A percentile compares a stretch with the other conserved stretches of the same genome.
Conservation (phyloP, 2,113 vertebrate species). For the Martes martes region DNA sequence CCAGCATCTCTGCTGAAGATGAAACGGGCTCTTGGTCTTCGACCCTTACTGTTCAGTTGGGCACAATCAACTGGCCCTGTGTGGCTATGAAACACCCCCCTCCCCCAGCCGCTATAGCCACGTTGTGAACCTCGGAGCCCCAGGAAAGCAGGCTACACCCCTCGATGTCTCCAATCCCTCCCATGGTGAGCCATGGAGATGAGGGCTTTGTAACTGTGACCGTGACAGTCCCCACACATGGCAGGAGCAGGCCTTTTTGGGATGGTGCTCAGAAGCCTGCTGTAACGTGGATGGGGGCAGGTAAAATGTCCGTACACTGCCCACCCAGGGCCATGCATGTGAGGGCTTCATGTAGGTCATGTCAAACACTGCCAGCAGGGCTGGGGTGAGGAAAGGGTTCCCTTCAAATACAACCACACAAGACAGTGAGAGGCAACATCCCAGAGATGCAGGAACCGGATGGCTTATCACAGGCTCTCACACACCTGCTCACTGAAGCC, state of each 20-base stretch:
- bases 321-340: background rate
- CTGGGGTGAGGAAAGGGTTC: background rate
- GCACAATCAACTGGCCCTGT: background rate
- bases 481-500: background rate
- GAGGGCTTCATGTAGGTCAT: background rate
- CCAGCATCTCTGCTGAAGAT: background rate
- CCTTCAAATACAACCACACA: background rate
- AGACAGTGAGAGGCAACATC: too few species aligned
- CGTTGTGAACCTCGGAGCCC: rapidly evolving
- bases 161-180: background rate
- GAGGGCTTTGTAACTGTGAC: background rate
- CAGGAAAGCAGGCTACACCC: background rate
- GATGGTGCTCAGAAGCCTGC: background rate
- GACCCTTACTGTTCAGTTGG: background rate
- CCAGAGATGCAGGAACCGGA: background rate
- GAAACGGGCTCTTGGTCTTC: background rate
- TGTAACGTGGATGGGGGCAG: background rate
- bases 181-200: background rate
- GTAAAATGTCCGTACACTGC: background rate
- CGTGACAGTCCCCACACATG: too few species aligned
- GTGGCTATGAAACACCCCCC: background rate
- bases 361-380: background rate
- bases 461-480: background rate
- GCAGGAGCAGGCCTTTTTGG: background rate
- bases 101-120: background rate